Evolutionary conservation across 1,140 invertebrate genomes (phyloP).

Genomic region (Nymphalis io): DNA sequence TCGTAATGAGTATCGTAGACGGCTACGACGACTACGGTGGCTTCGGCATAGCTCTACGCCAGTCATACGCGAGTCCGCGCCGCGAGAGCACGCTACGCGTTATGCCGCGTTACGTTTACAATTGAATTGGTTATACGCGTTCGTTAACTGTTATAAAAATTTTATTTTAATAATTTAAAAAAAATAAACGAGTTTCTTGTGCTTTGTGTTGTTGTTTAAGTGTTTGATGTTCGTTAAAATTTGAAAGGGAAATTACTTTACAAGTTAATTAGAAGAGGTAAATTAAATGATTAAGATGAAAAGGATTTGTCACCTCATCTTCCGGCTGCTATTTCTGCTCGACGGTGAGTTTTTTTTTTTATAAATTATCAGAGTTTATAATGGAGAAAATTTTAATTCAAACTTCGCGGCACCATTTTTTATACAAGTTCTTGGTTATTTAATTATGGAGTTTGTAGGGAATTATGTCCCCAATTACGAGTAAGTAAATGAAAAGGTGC

Average conservation of each 20-base stretch:
- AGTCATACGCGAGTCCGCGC: conserved; percentile 43
- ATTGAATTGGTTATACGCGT: conserved; percentile 28
- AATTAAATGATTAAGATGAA: conserved; percentile 68
- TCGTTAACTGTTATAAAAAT: conserved; percentile 18
- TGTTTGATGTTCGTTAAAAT: conserved; percentile 28
- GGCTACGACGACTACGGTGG: conserved; percentile 40
- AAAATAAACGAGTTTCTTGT: conserved; percentile 13
- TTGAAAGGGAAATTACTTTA: conserved; percentile 27
- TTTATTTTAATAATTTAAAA: conserved; percentile 10
- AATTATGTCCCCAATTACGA: conserved; percentile 34
- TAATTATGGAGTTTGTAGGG: conserved; percentile 31
- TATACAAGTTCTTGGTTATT: conserved; percentile 20
- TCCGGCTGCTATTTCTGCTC: conserved; percentile 67
- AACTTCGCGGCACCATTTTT: conserved; percentile 23
- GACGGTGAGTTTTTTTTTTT: conserved; percentile 58
- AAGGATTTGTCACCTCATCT: conserved; percentile 73
- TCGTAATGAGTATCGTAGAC: conserved; percentile 53
- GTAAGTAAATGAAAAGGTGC: conserved; percentile 12
- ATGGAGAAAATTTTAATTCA: conserved; percentile 27
- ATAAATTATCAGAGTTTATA: conserved; percentile 28
- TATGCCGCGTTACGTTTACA: conserved; percentile 20
- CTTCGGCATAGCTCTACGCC: conserved; percentile 41
- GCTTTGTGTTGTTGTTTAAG: conserved; percentile 29
- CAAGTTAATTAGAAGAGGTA: conserved; percentile 42
- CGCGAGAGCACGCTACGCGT: conserved; percentile 43